Conservation (phyloP, 2,888 invertebrate genomes). For the Polyommatus icarus region DNA sequence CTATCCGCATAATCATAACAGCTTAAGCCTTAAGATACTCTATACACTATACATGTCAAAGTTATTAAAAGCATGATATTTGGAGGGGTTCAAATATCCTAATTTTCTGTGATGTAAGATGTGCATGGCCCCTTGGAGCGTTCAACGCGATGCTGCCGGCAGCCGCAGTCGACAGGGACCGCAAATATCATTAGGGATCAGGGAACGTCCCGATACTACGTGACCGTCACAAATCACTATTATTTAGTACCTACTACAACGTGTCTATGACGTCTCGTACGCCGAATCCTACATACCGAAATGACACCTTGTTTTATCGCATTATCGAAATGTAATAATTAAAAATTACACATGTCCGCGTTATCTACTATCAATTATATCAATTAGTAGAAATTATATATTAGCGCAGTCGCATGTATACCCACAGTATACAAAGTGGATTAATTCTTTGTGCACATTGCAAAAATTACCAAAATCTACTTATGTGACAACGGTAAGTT, state of each 20-base stretch:
- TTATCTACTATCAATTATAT: constrained; percentile 34
- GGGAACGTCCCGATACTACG: too few relatives aligned
- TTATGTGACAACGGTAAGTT: constrained; percentile 32
- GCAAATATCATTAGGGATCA: too few relatives aligned
- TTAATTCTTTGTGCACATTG: constrained; percentile 21
- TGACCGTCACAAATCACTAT: too few relatives aligned
- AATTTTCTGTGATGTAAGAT: too few relatives aligned
- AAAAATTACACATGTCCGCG: constrained; percentile 32
- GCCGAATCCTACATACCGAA: neutral
- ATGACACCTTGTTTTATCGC: constrained; percentile 26
- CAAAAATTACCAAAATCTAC: constrained; percentile 26
- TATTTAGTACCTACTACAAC: neutral
- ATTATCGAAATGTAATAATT: constrained; percentile 30
- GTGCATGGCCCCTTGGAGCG: too few relatives aligned
- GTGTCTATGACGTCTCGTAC: constrained; percentile 8
- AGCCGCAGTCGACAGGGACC: too few relatives aligned
- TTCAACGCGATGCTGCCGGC: too few relatives aligned
- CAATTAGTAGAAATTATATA: constrained; percentile 33
- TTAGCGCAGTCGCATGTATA: constrained; percentile 10
- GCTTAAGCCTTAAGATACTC: too few relatives aligned
- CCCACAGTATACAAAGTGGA: constrained; percentile 10
- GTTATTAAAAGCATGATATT: too few relatives aligned
- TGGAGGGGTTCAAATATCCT: too few relatives aligned
- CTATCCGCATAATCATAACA: too few relatives aligned
- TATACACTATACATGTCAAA: too few relatives aligned